phyloP scores from a whole-genome alignment of 2,888 invertebrate genomes.

The Cantharis lateralis region DNA sequence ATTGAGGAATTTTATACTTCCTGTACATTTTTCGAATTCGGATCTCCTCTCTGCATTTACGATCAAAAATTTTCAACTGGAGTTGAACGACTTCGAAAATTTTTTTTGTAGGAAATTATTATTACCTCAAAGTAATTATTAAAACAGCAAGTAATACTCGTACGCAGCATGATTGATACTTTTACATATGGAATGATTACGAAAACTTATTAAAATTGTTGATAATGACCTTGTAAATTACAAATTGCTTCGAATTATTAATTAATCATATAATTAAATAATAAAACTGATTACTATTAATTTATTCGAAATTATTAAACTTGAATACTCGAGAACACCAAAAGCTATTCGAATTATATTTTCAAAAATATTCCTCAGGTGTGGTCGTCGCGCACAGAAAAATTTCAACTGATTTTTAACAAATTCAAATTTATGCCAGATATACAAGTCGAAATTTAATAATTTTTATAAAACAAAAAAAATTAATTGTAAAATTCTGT shows the following conservation, averaged over 20 bases:
- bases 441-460: background rate
- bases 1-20: background rate
- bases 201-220: conserved; percentile 1
- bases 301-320: background rate
- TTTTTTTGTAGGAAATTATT: background rate
- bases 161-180: background rate
- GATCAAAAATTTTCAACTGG: background rate
- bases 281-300: background rate
- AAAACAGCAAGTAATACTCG: background rate
- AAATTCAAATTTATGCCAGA: background rate
- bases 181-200: background rate
- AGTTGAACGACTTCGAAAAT: background rate
- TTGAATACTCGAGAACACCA: background rate
- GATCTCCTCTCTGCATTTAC: background rate
- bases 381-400: background rate
- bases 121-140: background rate
- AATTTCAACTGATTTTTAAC: background rate
- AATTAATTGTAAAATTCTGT: too few relatives aligned
- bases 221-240: conserved; percentile 1
- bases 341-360: background rate
- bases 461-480: background rate
- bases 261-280: background rate
- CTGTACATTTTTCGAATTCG: background rate
- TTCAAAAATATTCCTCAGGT: background rate
- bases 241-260: background rate